Base-by-base conservation (phyloP, 2,888 invertebrate species). In the Aelia acuminata region DNA sequence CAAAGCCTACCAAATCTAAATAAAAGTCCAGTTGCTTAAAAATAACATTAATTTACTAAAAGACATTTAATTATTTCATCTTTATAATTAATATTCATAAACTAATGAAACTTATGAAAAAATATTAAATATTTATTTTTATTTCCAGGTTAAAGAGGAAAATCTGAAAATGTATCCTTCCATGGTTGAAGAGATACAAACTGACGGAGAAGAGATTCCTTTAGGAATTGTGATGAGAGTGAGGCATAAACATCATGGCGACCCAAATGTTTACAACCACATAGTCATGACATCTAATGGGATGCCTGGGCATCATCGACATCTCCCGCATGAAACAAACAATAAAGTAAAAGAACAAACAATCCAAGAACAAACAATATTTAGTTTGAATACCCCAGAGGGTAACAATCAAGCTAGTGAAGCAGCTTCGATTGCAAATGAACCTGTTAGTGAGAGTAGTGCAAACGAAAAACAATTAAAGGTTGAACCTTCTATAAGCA, bases 261-360 rank as follows among this genome's bases (percentile, higher is more conserved):
- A 88, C 26, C 43, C 88, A n/a, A 85, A 86, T 26, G 48, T 87
- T 13, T 89, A 85, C 70, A 85, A 88, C 43, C 84, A 86, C 48
- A 84, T 88, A 18, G 89, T 88, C 39, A 63, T 39, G 49, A 35
- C 53, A 86, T 49, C 57, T 20, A 7, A 80, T 80, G 88, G 63
- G 35, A 88, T 39, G 18, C 75, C 57, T 11, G 57, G 80, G 10
- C 85, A 88, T 39, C 88, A 88, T 84, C 63, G 86, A 3, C 89
- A 89, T n/a, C 80, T 70, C 2, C 70, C 63, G 18, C 26, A 80
- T n/a, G 86, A 87, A 43, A 35, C 39, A 0, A 50, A 75, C 3
- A 80, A 39, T 43, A 22, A 86, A 48, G 22, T 49, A 20, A 87
- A 57, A 35, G 20, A n/a, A 26, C 35, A 87, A 31, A 70, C 15